phyloP scores from a whole-genome alignment of 2,888 invertebrate species.

The Pristionchus entomophagus region DNA sequence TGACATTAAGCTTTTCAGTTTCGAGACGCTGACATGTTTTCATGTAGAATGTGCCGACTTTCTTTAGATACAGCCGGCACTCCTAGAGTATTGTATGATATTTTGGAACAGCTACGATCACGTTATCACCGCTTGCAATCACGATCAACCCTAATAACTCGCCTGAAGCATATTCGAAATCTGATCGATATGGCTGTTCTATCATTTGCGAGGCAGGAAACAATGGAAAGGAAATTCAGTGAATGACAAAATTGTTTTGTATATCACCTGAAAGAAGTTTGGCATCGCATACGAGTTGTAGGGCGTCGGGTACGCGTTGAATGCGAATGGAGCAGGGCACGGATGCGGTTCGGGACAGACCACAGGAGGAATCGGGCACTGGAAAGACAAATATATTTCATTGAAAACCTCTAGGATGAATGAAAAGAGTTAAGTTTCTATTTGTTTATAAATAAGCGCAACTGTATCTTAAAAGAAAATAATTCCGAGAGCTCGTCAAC shows the following conservation, averaged over 20 bases:
- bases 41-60: neutral
- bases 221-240: no score
- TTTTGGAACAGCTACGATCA: neutral
- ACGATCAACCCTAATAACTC: neutral
- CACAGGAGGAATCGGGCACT: conserved; percentile 12
- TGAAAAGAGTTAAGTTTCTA: neutral
- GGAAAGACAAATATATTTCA: neutral
- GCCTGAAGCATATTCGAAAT: conserved; percentile 2
- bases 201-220: no score
- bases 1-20: neutral
- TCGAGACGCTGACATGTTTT: neutral
- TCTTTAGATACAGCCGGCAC: neutral
- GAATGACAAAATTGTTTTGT: no score
- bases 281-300: neutral
- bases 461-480: no score
- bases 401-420: neutral
- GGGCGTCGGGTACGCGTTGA: neutral
- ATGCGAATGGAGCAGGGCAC: neutral
- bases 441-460: no score
- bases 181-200: no score
- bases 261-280: no score
- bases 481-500: no score
- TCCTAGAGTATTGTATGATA: neutral
- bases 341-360: neutral
- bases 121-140: neutral